Evolutionary conservation across 2,113 vertebrate species (phyloP).

Genomic region (Lamprotornis superbus): DNA sequence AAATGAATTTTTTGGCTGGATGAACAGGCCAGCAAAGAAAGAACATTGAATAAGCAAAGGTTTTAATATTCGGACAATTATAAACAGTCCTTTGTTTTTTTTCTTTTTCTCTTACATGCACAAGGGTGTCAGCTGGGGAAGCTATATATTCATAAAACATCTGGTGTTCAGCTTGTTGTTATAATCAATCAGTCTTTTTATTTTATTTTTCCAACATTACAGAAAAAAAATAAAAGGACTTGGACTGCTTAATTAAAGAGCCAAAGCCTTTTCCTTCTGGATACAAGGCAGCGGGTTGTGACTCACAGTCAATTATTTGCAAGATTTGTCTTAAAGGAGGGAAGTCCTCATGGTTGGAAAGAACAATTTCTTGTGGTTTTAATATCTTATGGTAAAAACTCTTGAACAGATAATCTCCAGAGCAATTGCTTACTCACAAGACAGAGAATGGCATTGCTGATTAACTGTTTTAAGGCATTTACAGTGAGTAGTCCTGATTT

Average conservation of each 20-base stretch:
- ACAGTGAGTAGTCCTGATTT: not conserved
- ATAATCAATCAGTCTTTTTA: conserved; percentile 11
- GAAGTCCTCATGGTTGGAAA: not conserved
- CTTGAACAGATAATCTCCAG: not conserved
- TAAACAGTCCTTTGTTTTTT: conserved; percentile 61
- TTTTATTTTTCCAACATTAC: conserved; percentile 20
- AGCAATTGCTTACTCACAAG: not conserved
- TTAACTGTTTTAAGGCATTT: not conserved
- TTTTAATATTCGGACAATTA: conserved; percentile 69
- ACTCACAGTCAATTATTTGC: not conserved
- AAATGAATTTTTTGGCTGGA: conserved; percentile 64
- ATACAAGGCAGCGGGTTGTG: not conserved
- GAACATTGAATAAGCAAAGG: conserved; percentile 66
- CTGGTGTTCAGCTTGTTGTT: conserved; percentile 44
- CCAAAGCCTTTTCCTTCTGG: not conserved
- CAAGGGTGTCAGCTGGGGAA: conserved; percentile 5
- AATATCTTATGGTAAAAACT: not conserved
- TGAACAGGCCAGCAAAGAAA: conserved; percentile 37
- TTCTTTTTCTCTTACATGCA: conserved; percentile 48
- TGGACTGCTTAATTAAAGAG: not conserved
- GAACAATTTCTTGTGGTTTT: not conserved
- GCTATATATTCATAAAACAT: conserved; percentile 59
- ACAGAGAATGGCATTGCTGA: not conserved
- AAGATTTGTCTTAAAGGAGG: not conserved
- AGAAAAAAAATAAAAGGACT: not conserved